Conservation (phyloP, 1,140 invertebrate genomes). For the Matsumurasca onukii region DNA sequence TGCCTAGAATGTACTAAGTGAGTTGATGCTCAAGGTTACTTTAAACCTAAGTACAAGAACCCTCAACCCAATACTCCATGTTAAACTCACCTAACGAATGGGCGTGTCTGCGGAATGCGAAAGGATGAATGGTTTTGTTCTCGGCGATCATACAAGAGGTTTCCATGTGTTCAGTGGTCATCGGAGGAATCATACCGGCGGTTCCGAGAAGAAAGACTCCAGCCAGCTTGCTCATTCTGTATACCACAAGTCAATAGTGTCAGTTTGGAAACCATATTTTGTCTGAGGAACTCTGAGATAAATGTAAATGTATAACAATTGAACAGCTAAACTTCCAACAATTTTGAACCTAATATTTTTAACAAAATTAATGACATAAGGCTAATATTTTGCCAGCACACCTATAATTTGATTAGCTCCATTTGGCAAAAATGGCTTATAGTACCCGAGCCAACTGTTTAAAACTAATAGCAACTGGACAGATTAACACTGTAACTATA, state of each 20-base stretch:
- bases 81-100: conserved; percentile 79
- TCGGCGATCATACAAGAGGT: conserved; percentile 81
- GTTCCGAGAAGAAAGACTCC: conserved; percentile 87
- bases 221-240: conserved; percentile 72
- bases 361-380: background rate
- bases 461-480: no score
- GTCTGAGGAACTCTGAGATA: no score
- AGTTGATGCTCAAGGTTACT: no score
- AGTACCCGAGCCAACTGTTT: no score
- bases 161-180: conserved; percentile 81
- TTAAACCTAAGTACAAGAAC: no score
- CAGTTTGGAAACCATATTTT: no score
- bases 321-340: background rate
- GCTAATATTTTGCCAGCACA: no score
- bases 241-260: conserved; percentile 42
- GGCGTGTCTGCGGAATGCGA: conserved; percentile 94
- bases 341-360: background rate
- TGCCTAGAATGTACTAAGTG: no score
- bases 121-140: conserved; percentile 85
- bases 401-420: no score
- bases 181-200: conserved; percentile 70
- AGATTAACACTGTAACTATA: background rate
- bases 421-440: no score
- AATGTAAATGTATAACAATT: no score
- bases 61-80: no score